These are phyloP conservation scores for Pocillopora grandis DNA, from an alignment of 92 coral and sea anemone species.

Conservation along the genomic window DNA sequence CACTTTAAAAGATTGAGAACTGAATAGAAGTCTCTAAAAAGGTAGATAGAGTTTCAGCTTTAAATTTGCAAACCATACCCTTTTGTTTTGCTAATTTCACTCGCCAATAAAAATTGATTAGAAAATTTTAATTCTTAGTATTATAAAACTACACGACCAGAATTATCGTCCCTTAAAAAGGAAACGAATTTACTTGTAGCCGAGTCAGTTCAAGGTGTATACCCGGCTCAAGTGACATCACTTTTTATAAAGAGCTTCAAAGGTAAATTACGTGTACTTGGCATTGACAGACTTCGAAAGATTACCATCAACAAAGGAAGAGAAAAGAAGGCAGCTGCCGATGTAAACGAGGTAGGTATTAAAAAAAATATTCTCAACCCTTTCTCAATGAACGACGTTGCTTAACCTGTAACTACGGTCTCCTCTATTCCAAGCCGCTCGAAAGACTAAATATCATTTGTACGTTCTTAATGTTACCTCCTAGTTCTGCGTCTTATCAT, in stretches of 20 bases:
- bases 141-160: too few species aligned
- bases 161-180: too few species aligned
- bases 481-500: neutral
- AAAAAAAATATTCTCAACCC: neutral
- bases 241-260: neutral
- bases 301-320: neutral
- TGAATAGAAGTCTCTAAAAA: too few species aligned
- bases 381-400: neutral
- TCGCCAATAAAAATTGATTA: too few species aligned
- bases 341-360: neutral
- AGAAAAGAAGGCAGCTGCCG: constrained; percentile 5
- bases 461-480: constrained; percentile 2
- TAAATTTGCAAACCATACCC: neutral
- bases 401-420: too few species aligned
- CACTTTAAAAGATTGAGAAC: too few species aligned
- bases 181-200: too few species aligned
- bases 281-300: constrained; percentile 4
- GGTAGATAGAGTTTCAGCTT: neutral
- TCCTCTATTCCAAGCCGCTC: too few species aligned
- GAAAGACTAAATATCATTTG: neutral
- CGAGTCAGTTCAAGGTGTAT: neutral
- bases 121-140: too few species aligned
- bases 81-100: neutral
- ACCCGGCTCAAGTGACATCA: neutral
- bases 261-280: neutral